Conservation (phyloP, 2,797 vertebrate species). For the Allobates femoralis region DNA sequence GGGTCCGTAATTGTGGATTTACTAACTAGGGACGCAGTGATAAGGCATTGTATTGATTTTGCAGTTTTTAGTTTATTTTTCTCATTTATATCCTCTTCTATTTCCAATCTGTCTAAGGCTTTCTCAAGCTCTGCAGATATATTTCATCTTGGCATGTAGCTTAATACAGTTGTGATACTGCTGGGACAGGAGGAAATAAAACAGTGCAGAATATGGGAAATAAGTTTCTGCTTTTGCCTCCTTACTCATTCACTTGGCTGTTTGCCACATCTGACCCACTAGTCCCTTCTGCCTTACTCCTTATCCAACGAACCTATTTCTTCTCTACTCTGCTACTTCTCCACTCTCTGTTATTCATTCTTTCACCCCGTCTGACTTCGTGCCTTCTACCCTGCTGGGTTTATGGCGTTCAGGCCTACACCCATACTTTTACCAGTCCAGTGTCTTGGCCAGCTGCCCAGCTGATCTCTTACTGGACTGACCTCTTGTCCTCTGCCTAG, state of each 20-base stretch:
- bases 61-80: constrained; percentile 15
- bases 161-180: constrained; percentile 7
- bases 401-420: too few relatives aligned
- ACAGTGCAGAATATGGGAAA: background rate
- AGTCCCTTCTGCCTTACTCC: too few relatives aligned
- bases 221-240: background rate
- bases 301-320: too few relatives aligned
- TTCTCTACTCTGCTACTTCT: background rate
- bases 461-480: too few relatives aligned
- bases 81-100: background rate
- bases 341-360: background rate
- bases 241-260: too few relatives aligned
- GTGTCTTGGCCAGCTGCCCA: too few relatives aligned
- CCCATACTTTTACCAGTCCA: too few relatives aligned
- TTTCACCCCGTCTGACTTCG: background rate
- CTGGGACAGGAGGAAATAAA: background rate
- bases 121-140: background rate
- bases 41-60: constrained; percentile 11
- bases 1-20: background rate
- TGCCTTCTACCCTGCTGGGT: too few relatives aligned
- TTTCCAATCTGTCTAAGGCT: background rate
- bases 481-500: too few relatives aligned
- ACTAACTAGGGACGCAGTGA: background rate
- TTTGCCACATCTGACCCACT: too few relatives aligned
- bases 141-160: constrained; percentile 3